A percentile compares a stretch with the other conserved stretches of the same genome.
These are phyloP conservation scores for Pipistrellus pipistrellus DNA, from an alignment of 2,797 vertebrate genomes.

Conservation along the genomic window DNA sequence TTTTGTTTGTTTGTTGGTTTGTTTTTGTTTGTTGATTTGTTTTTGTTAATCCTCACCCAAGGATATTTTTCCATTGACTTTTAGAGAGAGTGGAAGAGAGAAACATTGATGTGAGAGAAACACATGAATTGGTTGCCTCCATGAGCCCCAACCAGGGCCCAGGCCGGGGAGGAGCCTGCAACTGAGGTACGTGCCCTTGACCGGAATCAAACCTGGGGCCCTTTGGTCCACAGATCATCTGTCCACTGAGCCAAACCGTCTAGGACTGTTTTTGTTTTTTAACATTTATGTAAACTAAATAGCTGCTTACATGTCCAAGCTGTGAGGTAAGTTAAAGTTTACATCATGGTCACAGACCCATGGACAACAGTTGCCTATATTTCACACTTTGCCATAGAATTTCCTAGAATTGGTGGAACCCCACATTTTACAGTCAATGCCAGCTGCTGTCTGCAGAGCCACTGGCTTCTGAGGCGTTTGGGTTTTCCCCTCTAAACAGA, in stretches of 20 bases:
- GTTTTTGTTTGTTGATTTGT: neutral
- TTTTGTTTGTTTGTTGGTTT: neutral
- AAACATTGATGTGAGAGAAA: neutral
- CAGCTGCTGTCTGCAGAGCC: neutral
- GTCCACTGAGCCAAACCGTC: neutral
- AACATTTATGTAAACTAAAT: constrained; percentile 43
- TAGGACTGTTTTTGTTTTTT: neutral
- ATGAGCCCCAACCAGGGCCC: no score
- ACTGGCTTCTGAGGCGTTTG: neutral
- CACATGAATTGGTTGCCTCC: neutral
- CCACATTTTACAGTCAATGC: neutral
- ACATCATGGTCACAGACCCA: neutral
- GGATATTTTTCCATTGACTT: neutral
- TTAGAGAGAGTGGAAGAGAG: neutral
- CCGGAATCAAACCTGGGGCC: neutral
- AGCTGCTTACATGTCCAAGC: neutral
- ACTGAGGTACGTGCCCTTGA: neutral
- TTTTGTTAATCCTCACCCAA: no score
- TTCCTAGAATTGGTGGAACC: constrained; percentile 18
- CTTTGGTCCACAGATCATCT: neutral
- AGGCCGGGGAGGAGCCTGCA: neutral
- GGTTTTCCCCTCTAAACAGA: neutral
- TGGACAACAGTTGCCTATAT: neutral
- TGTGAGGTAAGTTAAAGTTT: neutral
- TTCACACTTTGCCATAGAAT: neutral